phyloP scores from a whole-genome alignment of 1,140 invertebrate genomes.

The Drosophila suzukii region DNA sequence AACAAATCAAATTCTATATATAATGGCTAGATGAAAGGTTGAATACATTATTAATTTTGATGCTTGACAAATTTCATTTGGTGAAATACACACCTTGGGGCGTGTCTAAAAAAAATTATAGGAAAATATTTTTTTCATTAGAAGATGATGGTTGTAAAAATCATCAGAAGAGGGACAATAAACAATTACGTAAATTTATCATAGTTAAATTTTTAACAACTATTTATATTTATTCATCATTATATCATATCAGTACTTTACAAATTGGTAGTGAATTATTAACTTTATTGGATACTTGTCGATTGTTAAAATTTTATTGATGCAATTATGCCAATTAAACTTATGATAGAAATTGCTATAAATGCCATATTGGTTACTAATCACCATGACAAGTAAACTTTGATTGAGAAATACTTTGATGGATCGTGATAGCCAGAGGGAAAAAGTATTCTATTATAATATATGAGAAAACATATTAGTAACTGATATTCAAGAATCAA shows the following conservation, averaged over 20 bases:
- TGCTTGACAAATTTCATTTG: conserved; percentile 37
- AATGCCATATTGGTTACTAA: not conserved
- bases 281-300: not conserved
- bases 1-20: conserved; percentile 37
- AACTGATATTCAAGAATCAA: not conserved
- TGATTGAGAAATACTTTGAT: not conserved
- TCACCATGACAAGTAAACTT: not conserved
- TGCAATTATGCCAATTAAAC: not conserved
- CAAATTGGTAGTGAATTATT: not conserved
- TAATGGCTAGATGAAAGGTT: conserved; percentile 43
- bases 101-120: not conserved
- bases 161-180: not conserved
- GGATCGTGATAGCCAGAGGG: not conserved
- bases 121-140: conserved; percentile 1
- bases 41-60: conserved; percentile 24
- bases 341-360: no score
- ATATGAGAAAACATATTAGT: not conserved
- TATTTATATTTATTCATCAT: no score
- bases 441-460: not conserved
- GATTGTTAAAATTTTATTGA: not conserved
- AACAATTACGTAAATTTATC: no score
- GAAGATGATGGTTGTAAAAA: not conserved
- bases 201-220: no score
- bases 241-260: not conserved
- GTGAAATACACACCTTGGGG: conserved; percentile 16